These are phyloP conservation scores for Carterocephalus palaemon DNA, from an alignment of 2,888 invertebrate species.

Conservation along the genomic window DNA sequence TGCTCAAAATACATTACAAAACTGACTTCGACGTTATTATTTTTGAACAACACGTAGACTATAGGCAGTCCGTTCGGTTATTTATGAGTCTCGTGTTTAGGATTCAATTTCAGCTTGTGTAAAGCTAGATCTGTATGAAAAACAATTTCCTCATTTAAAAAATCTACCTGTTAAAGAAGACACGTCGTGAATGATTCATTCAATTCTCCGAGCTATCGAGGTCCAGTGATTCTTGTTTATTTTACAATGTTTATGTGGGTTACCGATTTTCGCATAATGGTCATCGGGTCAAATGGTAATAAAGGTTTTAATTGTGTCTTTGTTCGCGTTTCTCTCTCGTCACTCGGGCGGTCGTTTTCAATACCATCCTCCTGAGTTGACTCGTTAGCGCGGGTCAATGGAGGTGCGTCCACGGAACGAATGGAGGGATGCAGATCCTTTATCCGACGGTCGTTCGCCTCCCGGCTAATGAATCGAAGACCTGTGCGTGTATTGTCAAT, in stretches of 20 bases:
- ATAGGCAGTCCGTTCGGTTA: conserved; percentile 49
- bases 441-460: conserved; percentile 70
- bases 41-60: conserved; percentile 37
- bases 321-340: conserved; percentile 44
- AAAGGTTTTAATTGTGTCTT: conserved; percentile 45
- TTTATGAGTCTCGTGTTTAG: conserved; percentile 67
- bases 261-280: conserved; percentile 50
- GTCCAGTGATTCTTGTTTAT: conserved; percentile 56
- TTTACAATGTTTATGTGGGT: conserved; percentile 53
- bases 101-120: conserved; percentile 73
- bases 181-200: conserved; percentile 69
- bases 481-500: conserved; percentile 69
- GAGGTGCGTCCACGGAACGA: conserved; percentile 65
- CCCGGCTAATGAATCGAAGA: conserved; percentile 71
- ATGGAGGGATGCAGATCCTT: conserved; percentile 66
- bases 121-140: conserved; percentile 71
- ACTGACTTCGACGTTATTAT: conserved; percentile 40
- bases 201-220: conserved; percentile 57
- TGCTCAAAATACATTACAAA: conserved; percentile 28
- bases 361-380: conserved; percentile 66
- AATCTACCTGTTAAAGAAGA: conserved; percentile 70
- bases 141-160: conserved; percentile 68
- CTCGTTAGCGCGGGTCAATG: conserved; percentile 67
- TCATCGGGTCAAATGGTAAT: conserved; percentile 45
- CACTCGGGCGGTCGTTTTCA: conserved; percentile 58